Base-by-base conservation (phyloP, 2,888 invertebrate species). In the Athripsodes cinereus region DNA sequence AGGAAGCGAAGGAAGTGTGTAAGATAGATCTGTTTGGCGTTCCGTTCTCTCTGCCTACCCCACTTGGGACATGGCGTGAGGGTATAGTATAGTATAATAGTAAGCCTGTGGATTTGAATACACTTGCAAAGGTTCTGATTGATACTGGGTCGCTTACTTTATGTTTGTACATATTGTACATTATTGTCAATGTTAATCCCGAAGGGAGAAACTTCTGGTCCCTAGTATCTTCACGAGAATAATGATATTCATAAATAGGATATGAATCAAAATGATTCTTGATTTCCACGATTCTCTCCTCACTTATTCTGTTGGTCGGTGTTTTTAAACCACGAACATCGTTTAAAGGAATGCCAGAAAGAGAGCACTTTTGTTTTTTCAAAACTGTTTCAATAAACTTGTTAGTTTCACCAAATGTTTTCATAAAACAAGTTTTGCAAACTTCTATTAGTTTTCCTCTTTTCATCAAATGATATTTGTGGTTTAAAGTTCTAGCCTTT, bases 181-280 rank as follows among this genome's bases (percentile, higher is more conserved):
- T 31, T 31, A 31, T 31, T 11, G 31, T 31, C 11, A 31, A 31
- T 8, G 31, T 31, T 11, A 31, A 31, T 46, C 46, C 46, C 18
- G 16, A 8, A 13, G 46, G 46, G n/a, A 46, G 46, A 16, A 46
- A 46, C 46, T 46, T 46, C n/a, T 46, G 46, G 16, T 46, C 46
- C 46, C 46, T 16, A 46, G 46, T 46, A 46, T 46, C 10, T 16
- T 16, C n/a, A 5, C 46, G 6, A 11, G 46, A 46, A 46, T 46
- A 46, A 46, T 46, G 46, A 11, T 8, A 46, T 46, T 46, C 46
- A 16, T 46, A 46, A 6, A 16, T 16, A 46, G 46, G 46, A 16
- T 46, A 46, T 16, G 46, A 46, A 46, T 46, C n/a, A 46, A 46
- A 11, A 18, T 46, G 46, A 16, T 46, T 46, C n/a, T 46, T 46